These are phyloP conservation scores for Torymus tubicola DNA, from an alignment of 2,888 invertebrate genomes.

Conservation along the genomic window DNA sequence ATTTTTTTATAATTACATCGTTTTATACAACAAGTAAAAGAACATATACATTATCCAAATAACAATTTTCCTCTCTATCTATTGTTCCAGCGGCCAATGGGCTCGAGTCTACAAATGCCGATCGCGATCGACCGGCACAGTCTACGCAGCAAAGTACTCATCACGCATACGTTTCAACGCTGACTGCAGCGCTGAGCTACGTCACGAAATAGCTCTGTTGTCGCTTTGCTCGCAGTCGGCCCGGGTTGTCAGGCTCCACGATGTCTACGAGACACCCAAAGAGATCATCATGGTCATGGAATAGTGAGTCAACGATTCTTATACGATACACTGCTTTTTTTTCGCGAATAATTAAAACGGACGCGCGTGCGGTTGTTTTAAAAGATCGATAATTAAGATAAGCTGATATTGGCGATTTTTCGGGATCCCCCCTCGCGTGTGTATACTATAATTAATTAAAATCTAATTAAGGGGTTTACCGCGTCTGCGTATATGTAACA, in stretches of 20 bases:
- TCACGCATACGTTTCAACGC: constrained; percentile 92
- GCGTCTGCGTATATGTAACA: too few species aligned
- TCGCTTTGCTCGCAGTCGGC: constrained; percentile 89
- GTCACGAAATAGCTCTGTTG: constrained; percentile 95
- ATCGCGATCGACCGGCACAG: constrained; percentile 89
- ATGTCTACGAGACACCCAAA: constrained; percentile 82
- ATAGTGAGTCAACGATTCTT: constrained; percentile 81
- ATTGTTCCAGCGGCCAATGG: constrained; percentile 94
- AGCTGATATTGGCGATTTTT: too few species aligned
- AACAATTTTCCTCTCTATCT: background rate
- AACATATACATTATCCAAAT: too few species aligned
- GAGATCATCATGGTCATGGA: constrained; percentile 92
- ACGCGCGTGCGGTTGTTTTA: too few species aligned
- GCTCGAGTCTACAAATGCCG: constrained; percentile 95
- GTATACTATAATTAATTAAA: too few species aligned
- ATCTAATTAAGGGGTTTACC: too few species aligned
- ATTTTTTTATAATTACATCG: too few species aligned
- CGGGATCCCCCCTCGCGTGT: too few species aligned
- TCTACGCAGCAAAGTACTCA: constrained; percentile 97
- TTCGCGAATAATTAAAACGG: too few species aligned
- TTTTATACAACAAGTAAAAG: too few species aligned
- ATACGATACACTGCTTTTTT: background rate
- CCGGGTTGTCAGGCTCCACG: constrained; percentile 92
- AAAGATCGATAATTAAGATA: constrained; percentile 4
- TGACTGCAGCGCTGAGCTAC: constrained; percentile 91